A percentile compares a stretch with the other conserved stretches of the same genome.
phyloP scores from a whole-genome alignment of 2,797 vertebrate genomes.

The Mormyrops boulengeri region DNA sequence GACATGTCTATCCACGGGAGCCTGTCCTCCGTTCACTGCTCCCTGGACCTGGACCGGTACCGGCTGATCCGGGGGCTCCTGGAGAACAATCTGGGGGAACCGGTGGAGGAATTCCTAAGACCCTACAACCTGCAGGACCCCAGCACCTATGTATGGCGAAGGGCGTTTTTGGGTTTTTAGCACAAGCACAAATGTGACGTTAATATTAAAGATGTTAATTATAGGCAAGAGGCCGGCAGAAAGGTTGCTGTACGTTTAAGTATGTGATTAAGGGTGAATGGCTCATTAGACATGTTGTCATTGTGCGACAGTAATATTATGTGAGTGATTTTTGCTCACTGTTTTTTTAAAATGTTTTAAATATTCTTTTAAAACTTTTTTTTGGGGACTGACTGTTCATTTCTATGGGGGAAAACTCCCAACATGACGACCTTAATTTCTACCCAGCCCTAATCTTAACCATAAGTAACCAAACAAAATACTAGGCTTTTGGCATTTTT shows the following conservation, averaged over 20 bases:
- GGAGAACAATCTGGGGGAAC: conserved; percentile 90
- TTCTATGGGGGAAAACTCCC: background rate
- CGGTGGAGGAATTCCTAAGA: conserved; percentile 86
- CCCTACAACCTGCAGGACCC: conserved; percentile 93
- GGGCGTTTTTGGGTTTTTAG: background rate
- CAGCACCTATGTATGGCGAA: conserved; percentile 76
- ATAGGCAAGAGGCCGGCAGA: background rate
- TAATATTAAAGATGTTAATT: background rate
- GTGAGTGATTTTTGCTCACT: background rate
- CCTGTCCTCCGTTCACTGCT: conserved; percentile 90
- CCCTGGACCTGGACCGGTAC: conserved; percentile 82
- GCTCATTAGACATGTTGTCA: background rate
- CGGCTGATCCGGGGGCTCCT: conserved; percentile 83
- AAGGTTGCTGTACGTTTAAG: background rate
- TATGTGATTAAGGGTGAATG: background rate
- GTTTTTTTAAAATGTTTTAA: background rate
- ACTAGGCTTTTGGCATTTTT: background rate
- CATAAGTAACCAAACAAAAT: background rate
- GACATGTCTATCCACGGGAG: conserved; percentile 85
- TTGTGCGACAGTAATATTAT: background rate
- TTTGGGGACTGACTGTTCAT: background rate
- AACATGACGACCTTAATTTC: background rate
- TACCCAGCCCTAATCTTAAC: background rate
- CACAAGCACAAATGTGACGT: background rate
- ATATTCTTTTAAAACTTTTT: background rate